Evolutionary conservation across 2,113 vertebrate species (phyloP).

Genomic region (Phrynosoma blainvillii): DNA sequence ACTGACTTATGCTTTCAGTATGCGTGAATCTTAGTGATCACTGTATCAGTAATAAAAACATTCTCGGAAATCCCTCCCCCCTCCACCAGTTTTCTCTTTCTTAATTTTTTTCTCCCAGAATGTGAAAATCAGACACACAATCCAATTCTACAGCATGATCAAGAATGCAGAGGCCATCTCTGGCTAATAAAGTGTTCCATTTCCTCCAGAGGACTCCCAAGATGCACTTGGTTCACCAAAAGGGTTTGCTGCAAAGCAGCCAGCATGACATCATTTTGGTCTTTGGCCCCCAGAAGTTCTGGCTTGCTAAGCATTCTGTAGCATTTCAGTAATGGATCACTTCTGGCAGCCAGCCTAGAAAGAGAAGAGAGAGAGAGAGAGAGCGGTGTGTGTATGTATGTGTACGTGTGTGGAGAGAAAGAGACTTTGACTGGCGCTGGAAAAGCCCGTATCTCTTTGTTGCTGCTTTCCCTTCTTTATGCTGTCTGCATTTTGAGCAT

Average conservation of each 20-base stretch:
- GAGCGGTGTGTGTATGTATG: background rate
- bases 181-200: slow-evolving; percentile 23
- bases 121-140: background rate
- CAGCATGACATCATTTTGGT: slow-evolving; percentile 32
- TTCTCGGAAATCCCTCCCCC: background rate
- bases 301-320: slow-evolving; percentile 20
- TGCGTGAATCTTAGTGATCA: background rate
- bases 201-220: slow-evolving; percentile 22
- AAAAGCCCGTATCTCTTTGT: slow-evolving; percentile 5
- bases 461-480: slow-evolving; percentile 4
- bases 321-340: slow-evolving; percentile 32
- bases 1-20: background rate
- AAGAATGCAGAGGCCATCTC: background rate
- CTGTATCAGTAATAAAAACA: background rate
- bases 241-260: slow-evolving; percentile 9
- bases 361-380: slow-evolving; percentile 10
- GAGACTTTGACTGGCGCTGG: background rate
- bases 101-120: background rate
- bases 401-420: background rate
- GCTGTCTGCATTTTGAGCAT: background rate
- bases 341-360: slow-evolving; percentile 25
- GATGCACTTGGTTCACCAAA: slow-evolving; percentile 26
- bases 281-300: slow-evolving; percentile 19
- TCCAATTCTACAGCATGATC: background rate
- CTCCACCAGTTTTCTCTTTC: background rate